Evolutionary conservation across 2,113 vertebrate genomes (phyloP), one percentile per base, ranked within the genome.

Genomic region (Mustela lutreola): DNA sequence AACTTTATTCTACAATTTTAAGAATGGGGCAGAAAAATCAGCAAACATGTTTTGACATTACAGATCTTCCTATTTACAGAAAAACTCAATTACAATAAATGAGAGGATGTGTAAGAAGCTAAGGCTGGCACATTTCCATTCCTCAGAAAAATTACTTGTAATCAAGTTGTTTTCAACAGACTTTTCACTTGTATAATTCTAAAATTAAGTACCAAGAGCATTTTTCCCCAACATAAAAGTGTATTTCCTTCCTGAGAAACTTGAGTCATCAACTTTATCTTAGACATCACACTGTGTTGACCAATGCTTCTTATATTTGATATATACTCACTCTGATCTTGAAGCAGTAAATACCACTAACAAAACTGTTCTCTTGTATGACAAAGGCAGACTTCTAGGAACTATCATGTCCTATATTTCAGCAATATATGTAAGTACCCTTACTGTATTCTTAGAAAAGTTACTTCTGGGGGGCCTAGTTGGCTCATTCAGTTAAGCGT

Each of bases 21-120:
- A 96, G 18, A 92, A 95, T 42, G 39, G 12, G 56, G 4, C 84
- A 67, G 70, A 94, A 96, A 48, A 95, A 95, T 45, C 15, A 39
- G 53, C 65, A 97, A 95, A 95, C 96, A 87, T 94, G 45, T 97
- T 95, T 87, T 91, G 81, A 70, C 73, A 93, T 94, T 91, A 96
- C 85, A 92, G 26, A 97, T 88, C 48, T 97, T 88, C 63, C 70
- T 91, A 97, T 86, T 97, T 97, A 97, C 33, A 90, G 76, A 92
- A 97, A 97, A 95, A 92, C 83, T 94, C 50, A 94, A 96, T 94
- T 97, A 97, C 63, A 94, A 96, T n/a, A 98, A 94, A 97, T 78
- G 31, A 97, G 53, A 93, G 26, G 15, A 71, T 63, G 3, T 81
- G 18, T 88, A 93, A 88, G 60, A 88, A 96, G 58, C 79, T 87